A percentile compares a stretch with the other conserved stretches of the same genome.
phyloP scores from a whole-genome alignment of 2,797 vertebrate genomes.

The Leuciscus waleckii region DNA sequence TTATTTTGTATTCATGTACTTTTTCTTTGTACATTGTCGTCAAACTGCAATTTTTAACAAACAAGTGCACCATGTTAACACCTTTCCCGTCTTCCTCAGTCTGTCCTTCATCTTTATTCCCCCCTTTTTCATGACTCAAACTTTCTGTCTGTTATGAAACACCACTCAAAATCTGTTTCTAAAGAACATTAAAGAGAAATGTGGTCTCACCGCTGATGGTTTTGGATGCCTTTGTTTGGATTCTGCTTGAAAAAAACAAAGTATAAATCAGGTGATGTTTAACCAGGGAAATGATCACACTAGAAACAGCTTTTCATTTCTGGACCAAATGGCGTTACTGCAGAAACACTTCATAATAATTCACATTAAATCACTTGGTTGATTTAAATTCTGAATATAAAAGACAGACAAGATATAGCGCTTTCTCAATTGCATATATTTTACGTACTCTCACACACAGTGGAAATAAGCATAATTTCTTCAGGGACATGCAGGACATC shows the following conservation, averaged over 20 bases:
- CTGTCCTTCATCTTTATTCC: conserved; percentile 14
- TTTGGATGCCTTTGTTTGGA: conserved; percentile 19
- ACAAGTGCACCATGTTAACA: conserved; percentile 64
- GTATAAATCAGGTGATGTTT: conserved; percentile 20
- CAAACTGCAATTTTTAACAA: conserved; percentile 72
- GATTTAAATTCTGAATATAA: conserved; percentile 34
- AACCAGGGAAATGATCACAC: conserved; percentile 5
- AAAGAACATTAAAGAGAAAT: conserved; percentile 83
- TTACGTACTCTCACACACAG: not conserved
- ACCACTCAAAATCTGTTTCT: conserved; percentile 80
- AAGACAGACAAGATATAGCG: conserved; percentile 31
- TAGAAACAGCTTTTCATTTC: conserved; percentile 37
- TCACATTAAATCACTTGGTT: not conserved
- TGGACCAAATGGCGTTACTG: not conserved
- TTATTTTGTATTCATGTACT: conserved; percentile 66
- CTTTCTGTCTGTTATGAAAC: conserved; percentile 79
- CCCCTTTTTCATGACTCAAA: conserved; percentile 66
- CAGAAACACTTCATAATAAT: conserved; percentile 3
- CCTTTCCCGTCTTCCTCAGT: conserved; percentile 32
- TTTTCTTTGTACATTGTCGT: conserved; percentile 61
- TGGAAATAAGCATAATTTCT: conserved; percentile 15
- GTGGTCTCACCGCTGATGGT: conserved; percentile 84
- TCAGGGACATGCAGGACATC: not conserved
- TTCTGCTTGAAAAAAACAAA: not conserved
- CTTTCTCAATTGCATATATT: conserved; percentile 54